Base-by-base conservation (phyloP, 2,888 invertebrate genomes). In the Leucania comma region DNA sequence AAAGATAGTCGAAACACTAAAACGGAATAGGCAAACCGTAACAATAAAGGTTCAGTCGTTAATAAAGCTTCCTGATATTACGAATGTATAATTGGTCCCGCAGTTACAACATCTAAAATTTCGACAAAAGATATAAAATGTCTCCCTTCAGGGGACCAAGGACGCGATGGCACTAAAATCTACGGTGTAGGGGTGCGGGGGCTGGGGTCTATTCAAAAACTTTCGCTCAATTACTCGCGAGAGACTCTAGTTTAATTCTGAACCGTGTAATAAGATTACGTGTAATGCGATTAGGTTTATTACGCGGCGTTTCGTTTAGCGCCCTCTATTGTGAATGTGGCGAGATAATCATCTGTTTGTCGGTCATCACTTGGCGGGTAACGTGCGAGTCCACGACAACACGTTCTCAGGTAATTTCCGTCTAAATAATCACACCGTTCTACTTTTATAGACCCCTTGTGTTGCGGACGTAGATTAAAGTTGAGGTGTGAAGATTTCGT, bases 181-280 rank as follows among this genome's bases (percentile, higher is more conserved):
- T 80, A 77, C 83, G 64, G 58, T 46, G 22, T 56, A 50, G 38
- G 58, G 77, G 63, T 62, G 69, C n/a, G 59, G 24, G 29, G 9
- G 58, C 48, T 53, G 64, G 62, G 72, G 69, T 57, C 76, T 81
- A 83, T 87, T 87, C 87, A 84, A 85, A 87, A 87, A 87, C 83
- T 84, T 87, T 84, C 82, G 77, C 82, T 80, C 85, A 83, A 87
- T 88, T 83, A 84, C 85, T 80, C 81, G 82, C 77, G 73, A 74
- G 80, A 80, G 81, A 81, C 82, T 82, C 78, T 84, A 84, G 84
- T 83, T 78, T 87, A 84, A 87, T 85, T 84, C 79, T 80, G 75
- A 78, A 78, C 73, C 63, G 69, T 78, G 84, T 86, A 84, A 85
- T 84, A 84, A 85, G 85, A 86, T 86, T 85, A 86, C 75, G 70